phyloP scores from a whole-genome alignment of 2,888 invertebrate genomes.

The Sialis fuliginosa region DNA sequence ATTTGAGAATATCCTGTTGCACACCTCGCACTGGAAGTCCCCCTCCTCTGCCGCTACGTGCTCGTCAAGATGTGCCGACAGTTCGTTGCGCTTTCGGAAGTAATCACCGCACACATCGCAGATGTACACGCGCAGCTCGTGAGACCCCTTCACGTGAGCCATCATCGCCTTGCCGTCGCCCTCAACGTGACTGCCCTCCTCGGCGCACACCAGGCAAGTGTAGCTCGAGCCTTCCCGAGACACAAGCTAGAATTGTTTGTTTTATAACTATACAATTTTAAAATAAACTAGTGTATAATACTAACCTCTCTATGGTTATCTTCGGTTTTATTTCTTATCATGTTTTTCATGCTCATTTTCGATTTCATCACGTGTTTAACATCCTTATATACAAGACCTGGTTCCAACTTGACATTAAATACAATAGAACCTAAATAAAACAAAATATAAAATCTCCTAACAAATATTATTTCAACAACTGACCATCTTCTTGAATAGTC shows the following conservation, averaged over 20 bases:
- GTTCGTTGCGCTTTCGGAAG: conserved; percentile 42
- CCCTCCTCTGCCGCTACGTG: conserved; percentile 41
- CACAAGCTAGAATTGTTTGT: conserved; percentile 12
- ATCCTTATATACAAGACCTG: conserved; percentile 6
- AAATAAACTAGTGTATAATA: conserved; percentile 3
- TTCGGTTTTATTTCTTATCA: conserved; percentile 12
- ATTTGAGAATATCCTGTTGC: conserved; percentile 41
- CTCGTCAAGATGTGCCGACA: conserved; percentile 43
- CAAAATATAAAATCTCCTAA: too few relatives aligned
- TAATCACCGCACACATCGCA: conserved; percentile 52
- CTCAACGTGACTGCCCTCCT: conserved; percentile 21
- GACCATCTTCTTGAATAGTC: conserved; percentile 11
- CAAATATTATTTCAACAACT: background rate
- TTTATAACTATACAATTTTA: conserved; percentile 2
- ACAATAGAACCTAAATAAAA: conserved; percentile 5
- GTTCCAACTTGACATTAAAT: conserved; percentile 11
- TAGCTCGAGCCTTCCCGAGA: conserved; percentile 27
- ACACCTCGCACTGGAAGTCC: conserved; percentile 44
- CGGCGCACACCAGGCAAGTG: conserved; percentile 32
- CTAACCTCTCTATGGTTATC: conserved; percentile 15
- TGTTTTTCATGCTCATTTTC: background rate
- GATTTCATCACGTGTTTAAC: conserved; percentile 12
- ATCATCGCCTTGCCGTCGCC: conserved; percentile 40
- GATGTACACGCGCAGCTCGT: conserved; percentile 46
- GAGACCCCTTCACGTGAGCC: conserved; percentile 38